phyloP scores from a whole-genome alignment of 2,888 invertebrate genomes.

The Orthosia cruda region DNA sequence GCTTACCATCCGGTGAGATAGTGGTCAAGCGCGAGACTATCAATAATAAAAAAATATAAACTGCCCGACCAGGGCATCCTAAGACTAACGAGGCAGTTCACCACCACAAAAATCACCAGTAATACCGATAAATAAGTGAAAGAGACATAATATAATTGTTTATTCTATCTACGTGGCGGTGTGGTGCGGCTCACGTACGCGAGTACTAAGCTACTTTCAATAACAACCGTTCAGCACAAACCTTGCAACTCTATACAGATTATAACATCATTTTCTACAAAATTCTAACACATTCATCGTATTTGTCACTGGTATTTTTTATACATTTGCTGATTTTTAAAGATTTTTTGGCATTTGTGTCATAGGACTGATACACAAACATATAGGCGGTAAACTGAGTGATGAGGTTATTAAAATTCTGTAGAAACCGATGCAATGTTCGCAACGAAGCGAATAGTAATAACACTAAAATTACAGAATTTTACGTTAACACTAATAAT shows the following conservation, averaged over 20 bases:
- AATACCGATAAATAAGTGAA: conserved; percentile 50
- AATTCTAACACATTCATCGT: conserved; percentile 13
- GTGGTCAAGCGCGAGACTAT: too few relatives aligned
- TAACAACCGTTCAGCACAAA: conserved; percentile 59
- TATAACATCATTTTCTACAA: conserved; percentile 38
- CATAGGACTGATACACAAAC: too few relatives aligned
- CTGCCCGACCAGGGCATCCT: too few relatives aligned
- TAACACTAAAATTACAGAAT: conserved; percentile 48
- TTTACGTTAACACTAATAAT: conserved; percentile 4
- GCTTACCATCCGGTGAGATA: too few relatives aligned
- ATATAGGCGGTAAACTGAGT: neutral
- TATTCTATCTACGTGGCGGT: conserved; percentile 65
- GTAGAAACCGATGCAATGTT: conserved; percentile 28
- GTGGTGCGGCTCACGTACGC: conserved; percentile 58
- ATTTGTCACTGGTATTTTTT: neutral
- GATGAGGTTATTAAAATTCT: conserved; percentile 17
- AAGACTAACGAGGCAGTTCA: too few relatives aligned
- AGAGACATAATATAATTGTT: conserved; percentile 47
- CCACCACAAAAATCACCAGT: neutral
- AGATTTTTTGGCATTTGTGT: too few relatives aligned
- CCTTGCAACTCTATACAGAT: conserved; percentile 34
- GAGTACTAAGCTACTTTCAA: conserved; percentile 51
- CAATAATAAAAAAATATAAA: too few relatives aligned
- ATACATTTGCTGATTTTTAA: conserved; percentile 1
- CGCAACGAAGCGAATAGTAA: conserved; percentile 37